Evolutionary conservation across 2,888 invertebrate genomes (phyloP), one percentile per base, ranked within the genome.

Genomic region (Xiphydria camelus): DNA sequence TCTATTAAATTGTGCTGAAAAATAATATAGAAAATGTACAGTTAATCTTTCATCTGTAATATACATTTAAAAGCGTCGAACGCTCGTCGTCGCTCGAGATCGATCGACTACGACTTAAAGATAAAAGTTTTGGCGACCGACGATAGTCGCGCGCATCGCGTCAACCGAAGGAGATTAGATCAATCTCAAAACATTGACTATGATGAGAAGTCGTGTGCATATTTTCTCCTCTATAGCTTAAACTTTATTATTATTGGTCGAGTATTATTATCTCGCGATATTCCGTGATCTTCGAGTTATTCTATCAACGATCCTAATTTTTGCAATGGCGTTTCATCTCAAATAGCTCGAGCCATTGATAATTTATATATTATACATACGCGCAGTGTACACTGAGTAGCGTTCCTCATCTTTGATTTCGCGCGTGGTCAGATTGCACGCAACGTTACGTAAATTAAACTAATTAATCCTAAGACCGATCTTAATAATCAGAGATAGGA

Each of bases 401-500:
- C n/a, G n/a, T n/a, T n/a, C n/a, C n/a, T n/a, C n/a, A n/a, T n/a
- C n/a, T 45, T n/a, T n/a, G 32, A 44, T 14, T 44, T 39, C 6
- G 32, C 23, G 17, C 21, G 15, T 17, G 10, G n/a, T 50, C 70
- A 71, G 45, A 64, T 68, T 56, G 67, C 68, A 35, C 73, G 53
- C 18, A 68, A 63, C 14, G 73, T 69, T 59, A 70, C 66, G 21
- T 71, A 58, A 56, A 74, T 74, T 54, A 71, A 70, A 47, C 68
- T 70, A 55, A 71, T 73, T 53, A 76, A 76, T 25, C 40, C 42
- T 23, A 39, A 47, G 37, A 42, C 51, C 45, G 45, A 49, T 37
- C 42, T 36, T 23, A 23, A 23, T 23, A 6, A 6, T 7, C 6
- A 23, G 23, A n/a, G 23, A n/a, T 6, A 7, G n/a, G 7, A 23